Base-by-base conservation (phyloP, 1,140 invertebrate species). In the Eumeta japonica region DNA sequence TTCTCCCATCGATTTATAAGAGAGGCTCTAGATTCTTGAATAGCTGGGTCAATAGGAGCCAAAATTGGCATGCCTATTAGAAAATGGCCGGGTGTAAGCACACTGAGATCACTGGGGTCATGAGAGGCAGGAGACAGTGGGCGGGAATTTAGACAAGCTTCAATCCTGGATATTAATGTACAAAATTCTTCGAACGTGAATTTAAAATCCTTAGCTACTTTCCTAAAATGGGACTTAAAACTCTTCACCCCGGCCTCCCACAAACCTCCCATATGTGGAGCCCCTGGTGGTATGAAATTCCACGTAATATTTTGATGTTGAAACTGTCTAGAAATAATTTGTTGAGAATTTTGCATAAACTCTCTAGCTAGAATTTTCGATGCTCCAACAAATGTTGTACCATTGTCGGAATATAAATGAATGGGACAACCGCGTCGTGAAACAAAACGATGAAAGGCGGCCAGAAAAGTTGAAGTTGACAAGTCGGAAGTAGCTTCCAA, bases 281-380 rank as follows among this genome's bases (percentile, higher is more conserved):
- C 50, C 13, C 13, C 7, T 3, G 64, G 58, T 14, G 67, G 61
- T 28, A 54, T 68, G 38, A 75, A 75, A 39, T 66, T 45, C 70
- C 67, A 78, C 10, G n/a, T n/a, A n/a, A n/a, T n/a, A n/a, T n/a
- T n/a, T n/a, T n/a, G n/a, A n/a, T n/a, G n/a, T n/a, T n/a, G n/a
- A n/a, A n/a, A n/a, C n/a, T n/a, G n/a, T n/a, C n/a, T n/a, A n/a
- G n/a, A n/a, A n/a, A n/a, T n/a, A n/a, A n/a, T n/a, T n/a, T n/a
- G n/a, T n/a, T n/a, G n/a, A n/a, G n/a, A n/a, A n/a, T n/a, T n/a
- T n/a, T n/a, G n/a, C n/a, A n/a, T n/a, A 16, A 31, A 37, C 14
- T 37, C 31, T 28, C 35, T 28, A 10, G 16, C 16, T n/a, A 60
- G 13, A 19, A 50, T 39, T 14, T 37, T 35, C 7, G 53, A 44